These are phyloP conservation scores for Prunella himalayana DNA, from an alignment of 2,113 vertebrate genomes.

Conservation along the genomic window DNA sequence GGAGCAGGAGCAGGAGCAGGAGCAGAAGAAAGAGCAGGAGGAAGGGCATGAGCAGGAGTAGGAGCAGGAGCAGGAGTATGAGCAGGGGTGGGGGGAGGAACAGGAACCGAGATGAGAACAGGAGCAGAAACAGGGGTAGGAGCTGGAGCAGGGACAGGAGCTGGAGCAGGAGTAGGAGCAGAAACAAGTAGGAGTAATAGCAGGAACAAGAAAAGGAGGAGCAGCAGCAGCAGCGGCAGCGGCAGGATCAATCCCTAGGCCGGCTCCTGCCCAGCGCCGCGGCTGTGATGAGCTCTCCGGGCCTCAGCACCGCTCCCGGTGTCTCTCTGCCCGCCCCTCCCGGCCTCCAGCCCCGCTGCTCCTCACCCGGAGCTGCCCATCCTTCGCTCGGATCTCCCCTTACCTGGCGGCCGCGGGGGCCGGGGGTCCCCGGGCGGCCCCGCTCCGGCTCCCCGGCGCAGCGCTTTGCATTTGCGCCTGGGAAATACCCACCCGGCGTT, in stretches of 20 bases:
- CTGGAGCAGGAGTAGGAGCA: background rate
- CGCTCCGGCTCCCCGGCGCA: background rate
- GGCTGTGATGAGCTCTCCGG: background rate
- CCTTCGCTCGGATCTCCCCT: background rate
- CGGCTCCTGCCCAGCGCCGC: background rate
- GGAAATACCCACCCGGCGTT: constrained; percentile 57
- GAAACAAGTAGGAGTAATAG: background rate
- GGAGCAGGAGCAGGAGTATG: background rate
- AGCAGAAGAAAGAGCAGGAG: fast-evolving
- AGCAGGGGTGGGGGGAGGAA: background rate
- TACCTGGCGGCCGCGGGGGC: background rate
- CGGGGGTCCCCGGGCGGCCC: background rate
- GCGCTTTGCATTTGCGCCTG: constrained; percentile 54
- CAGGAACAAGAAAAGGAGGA: background rate
- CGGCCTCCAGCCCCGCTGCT: background rate
- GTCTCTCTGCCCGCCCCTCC: background rate
- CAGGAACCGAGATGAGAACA: background rate
- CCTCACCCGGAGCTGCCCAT: background rate
- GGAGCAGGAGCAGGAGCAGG: background rate
- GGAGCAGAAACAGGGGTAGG: background rate
- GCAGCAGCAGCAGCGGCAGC: background rate
- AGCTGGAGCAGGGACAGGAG: background rate
- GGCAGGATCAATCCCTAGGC: fast-evolving
- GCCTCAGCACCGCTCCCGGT: background rate
- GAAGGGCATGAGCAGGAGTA: too few relatives aligned